Conservation (phyloP, 2,888 invertebrate species). For the Drosophila kuntzei region DNA sequence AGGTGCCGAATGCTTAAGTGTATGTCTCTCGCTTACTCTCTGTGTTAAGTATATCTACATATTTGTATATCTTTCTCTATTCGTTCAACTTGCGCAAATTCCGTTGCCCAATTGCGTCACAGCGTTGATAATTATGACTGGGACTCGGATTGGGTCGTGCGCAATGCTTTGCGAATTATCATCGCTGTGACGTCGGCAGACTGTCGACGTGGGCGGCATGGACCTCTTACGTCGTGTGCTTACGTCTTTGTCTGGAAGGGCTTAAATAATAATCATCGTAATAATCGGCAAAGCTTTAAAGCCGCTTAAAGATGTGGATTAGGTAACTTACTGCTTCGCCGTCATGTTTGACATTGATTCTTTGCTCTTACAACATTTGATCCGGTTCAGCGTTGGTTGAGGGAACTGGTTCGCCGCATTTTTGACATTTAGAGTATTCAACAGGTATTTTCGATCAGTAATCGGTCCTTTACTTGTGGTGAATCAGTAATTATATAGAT, state of each 20-base stretch:
- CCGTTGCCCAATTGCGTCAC: conserved; percentile 70
- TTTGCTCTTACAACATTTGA: background rate
- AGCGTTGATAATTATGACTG: conserved; percentile 69
- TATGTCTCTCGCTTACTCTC: conserved; percentile 17
- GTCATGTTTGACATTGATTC: background rate
- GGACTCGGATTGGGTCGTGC: conserved; percentile 48
- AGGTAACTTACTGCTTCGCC: background rate
- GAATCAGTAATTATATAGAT: background rate
- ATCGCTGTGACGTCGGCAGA: conserved; percentile 54
- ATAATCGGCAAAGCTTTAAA: background rate
- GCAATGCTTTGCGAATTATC: conserved; percentile 48
- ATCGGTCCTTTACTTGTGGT: too few relatives aligned
- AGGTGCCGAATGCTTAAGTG: background rate
- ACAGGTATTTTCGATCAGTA: background rate
- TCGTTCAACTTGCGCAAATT: conserved; percentile 72
- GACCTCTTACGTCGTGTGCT: conserved; percentile 7
- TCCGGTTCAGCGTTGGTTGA: background rate
- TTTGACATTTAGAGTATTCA: background rate
- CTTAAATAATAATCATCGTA: background rate
- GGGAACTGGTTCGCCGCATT: background rate
- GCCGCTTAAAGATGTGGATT: background rate
- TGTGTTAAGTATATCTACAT: conserved; percentile 5
- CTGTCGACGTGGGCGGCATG: conserved; percentile 28
- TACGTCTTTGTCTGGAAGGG: conserved; percentile 8
- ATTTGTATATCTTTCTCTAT: conserved; percentile 27